Evolutionary conservation across 2,113 vertebrate genomes (phyloP), one percentile per base, ranked within the genome.

Genomic region (Fukomys damarensis): DNA sequence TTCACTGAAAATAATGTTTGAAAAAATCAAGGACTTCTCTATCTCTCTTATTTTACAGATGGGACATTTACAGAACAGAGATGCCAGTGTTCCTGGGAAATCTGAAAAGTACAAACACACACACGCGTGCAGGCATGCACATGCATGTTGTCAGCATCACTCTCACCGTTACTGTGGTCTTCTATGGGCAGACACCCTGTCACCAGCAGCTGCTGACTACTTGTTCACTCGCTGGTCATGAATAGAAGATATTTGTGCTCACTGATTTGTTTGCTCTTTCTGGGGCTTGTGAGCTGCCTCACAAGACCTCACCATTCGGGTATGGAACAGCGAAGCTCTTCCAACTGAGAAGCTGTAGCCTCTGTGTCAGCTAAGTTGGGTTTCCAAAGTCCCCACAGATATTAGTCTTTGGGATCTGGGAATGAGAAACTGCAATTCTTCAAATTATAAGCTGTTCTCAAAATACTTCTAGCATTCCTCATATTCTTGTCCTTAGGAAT

Each of bases 71-170:
- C 0, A 81, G n/a, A 16, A 22, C 43, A 56, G 41, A 56, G n/a
- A 92, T 83, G 24, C 30, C 74, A 35, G 9, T 11, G 13, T 61
- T 32, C 35, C 30, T 8, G 2, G 24, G 89, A 43, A 92, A 41
- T 26, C 38, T 91, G 80, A 7, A 35, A 49, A 84, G 5, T 85
- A 38, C 12, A 80, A 26, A 46, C 28, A 16, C 6, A 68, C 16
- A 41, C 28, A 16, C 20, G 24, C 20, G 24, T 3, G 0, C 11
- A 17, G 0, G 0, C 7, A 41, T 7, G 13, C 32, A 14, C 8
- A 19, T 8, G 43, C 30, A 9, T 6, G 4, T 30, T 22, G 3
- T 52, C 11, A 9, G 1, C 24, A 28, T 63, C 28, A 20, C 9
- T 28, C 0, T 20, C 58, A 13, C 30, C 28, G 9, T 35, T 28